Base-by-base conservation (phyloP, 2,113 vertebrate genomes). In the Mesoclemmys tuberculata region DNA sequence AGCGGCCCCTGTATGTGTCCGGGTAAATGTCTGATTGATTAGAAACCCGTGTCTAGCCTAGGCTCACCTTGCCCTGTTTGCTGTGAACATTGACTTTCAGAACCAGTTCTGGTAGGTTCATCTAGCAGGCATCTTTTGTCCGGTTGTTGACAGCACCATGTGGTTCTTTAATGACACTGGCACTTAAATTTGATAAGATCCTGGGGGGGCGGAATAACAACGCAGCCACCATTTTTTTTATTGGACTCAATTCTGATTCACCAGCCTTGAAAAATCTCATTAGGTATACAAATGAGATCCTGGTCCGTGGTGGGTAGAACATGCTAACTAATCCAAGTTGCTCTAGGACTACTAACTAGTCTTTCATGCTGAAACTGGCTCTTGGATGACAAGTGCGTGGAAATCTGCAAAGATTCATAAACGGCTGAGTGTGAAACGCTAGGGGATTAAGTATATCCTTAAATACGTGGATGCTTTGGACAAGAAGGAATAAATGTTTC, bases 91-190 rank as follows among this genome's bases (percentile, higher is more conserved):
- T 48, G 85, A 51, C 79, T 89, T 88, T 8, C 18, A 80, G 94
- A 94, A 10, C 41, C 11, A 27, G 85, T 82, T 77, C 77, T 1
- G 16, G 31, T 41, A 41, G 46, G 46, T 87, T 96, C 18, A 82
- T 79, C 11, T 0, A 0, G 52, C 54, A 22, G n/a, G 10, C 71
- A 6, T 38, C 77, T 80, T 87, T 68, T 81, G 1, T 83, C 80
- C 61, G 0, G 29, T 95, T 82, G 80, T 95, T 84, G 46, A 8
- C 16, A 80, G 24, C 48, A 78, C 54, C 51, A 6, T 88, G 58
- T 55, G 44, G 87, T 96, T 84, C 46, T 68, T 12, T 93, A 86
- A 93, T 61, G 87, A 81, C 48, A 94, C 90, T 95, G 46, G 64
- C 10, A 7, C 82, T 96, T 88, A 41, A 86, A 75, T 92, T 80